Evolutionary conservation across 2,888 invertebrate genomes (phyloP).

Genomic region (Alcis repandata): DNA sequence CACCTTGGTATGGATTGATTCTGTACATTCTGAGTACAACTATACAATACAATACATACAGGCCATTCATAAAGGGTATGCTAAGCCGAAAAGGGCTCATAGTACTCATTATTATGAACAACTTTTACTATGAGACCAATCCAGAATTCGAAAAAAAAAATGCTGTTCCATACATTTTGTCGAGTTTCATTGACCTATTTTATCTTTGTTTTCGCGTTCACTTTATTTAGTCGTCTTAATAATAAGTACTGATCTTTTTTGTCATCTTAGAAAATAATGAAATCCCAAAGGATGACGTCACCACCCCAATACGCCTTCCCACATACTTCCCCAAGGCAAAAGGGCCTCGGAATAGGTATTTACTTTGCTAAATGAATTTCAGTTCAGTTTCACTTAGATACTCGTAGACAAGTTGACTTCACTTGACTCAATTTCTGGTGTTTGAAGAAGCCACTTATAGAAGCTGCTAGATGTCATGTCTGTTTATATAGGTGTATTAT

Average conservation of each 20-base stretch:
- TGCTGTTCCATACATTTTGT: too few species aligned
- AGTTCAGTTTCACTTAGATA: conserved; percentile 32
- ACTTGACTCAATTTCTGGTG: conserved; percentile 25
- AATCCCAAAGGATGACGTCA: background rate
- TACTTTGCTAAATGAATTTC: conserved; percentile 34
- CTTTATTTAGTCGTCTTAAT: too few species aligned
- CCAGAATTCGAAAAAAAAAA: too few species aligned
- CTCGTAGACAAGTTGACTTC: conserved; percentile 8
- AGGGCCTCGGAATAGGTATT: conserved; percentile 24
- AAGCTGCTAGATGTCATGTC: background rate
- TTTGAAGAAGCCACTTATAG: conserved; percentile 17
- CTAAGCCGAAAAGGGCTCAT: too few species aligned
- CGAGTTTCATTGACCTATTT: too few species aligned
- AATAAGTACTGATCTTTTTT: too few species aligned
- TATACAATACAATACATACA: too few species aligned
- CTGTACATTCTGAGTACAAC: background rate
- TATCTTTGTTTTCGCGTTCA: too few species aligned
- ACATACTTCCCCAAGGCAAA: conserved; percentile 11
- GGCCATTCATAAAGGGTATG: too few species aligned
- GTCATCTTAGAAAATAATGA: background rate
- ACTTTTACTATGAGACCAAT: too few species aligned
- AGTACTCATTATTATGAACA: too few species aligned
- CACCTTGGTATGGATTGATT: conserved; percentile 15
- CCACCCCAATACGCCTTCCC: conserved; percentile 1
- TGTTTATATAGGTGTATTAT: too few species aligned